A percentile compares a stretch with the other conserved stretches of the same genome.
These are phyloP conservation scores for Drosophila eugracilis DNA, from an alignment of 1,140 invertebrate genomes.

Conservation along the genomic window DNA sequence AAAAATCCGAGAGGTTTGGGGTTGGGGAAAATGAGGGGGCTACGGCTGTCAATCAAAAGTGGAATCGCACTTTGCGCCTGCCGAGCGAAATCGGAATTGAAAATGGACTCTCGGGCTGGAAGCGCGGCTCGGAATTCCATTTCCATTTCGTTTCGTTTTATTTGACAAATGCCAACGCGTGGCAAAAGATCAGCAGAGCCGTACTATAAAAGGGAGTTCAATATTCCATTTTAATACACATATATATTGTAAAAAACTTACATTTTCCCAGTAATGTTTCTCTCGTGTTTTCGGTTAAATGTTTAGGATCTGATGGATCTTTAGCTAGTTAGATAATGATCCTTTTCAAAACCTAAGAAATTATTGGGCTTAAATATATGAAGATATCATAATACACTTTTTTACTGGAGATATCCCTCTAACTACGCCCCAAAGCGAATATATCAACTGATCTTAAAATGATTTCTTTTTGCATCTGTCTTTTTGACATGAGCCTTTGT, in stretches of 20 bases:
- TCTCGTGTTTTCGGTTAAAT: too few species aligned
- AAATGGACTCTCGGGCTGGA: conserved; percentile 31
- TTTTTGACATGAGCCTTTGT: not conserved
- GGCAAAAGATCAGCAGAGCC: conserved; percentile 46
- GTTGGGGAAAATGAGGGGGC: not conserved
- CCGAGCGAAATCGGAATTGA: conserved; percentile 13
- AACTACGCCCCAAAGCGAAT: not conserved
- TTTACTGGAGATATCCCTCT: not conserved
- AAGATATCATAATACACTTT: too few species aligned
- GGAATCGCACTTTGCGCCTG: conserved; percentile 66
- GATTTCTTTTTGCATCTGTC: too few species aligned
- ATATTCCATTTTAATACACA: not conserved
- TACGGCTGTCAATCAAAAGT: conserved; percentile 60
- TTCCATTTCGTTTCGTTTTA: conserved; percentile 57
- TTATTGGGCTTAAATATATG: too few species aligned
- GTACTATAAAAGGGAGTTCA: not conserved
- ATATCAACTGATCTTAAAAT: not conserved
- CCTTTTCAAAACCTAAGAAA: too few species aligned
- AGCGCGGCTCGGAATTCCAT: conserved; percentile 38
- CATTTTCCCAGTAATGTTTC: too few species aligned
- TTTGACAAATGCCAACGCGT: conserved; percentile 51
- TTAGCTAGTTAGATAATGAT: too few species aligned
- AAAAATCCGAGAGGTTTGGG: not conserved
- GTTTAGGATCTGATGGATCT: too few species aligned
- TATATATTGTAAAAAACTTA: too few species aligned